Base-by-base conservation (phyloP, 2,797 vertebrate genomes). In the Thaleichthys pacificus region DNA sequence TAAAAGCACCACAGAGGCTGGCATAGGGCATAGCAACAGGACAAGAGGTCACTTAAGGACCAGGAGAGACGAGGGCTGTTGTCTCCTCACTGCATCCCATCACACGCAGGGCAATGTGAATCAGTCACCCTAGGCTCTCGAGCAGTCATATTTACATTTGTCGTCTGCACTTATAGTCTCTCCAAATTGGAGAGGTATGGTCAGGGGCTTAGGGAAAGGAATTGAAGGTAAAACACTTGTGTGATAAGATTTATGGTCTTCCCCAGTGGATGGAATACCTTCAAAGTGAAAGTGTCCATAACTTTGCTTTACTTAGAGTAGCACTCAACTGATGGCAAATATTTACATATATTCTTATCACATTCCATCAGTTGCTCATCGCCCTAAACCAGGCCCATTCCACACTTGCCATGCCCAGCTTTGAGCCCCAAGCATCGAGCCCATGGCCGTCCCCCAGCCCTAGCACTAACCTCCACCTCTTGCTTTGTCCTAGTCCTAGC, bases 351-450 rank as follows among this genome's bases (percentile, higher is more conserved):
- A 72, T 30, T 22, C 70, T 49, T 28, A 80, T 75, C 71, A 73
- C 89, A 91, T 92, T 91, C 91, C 90, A 85, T 77, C 80, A 86
- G 84, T 79, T 77, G 61, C 47, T 66, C 35, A 86, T 81, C 83
- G 62, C 69, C 54, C 19, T 22, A 8, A 26, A 61, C 58, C 66
- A 47, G 42, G 42, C 38, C 74, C 80, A n/a, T 7, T 8, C 60
- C 32, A 49, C n/a, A 56, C 2, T 56, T 47, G 42, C 42, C 42
- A 47, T 47, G 12, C 42, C 42, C 42, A 47, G 42, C 42, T 47
- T 47, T 14, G 42, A 47, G 42, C 42, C 11, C 42, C 42, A 12
- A 47, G 12, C 42, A 47, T 47, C 42, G 9, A 47, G 42, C 42
- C 9, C 42, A 3, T 14, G 42, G 42, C 42, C 12, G 35, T 19